Base-by-base conservation (phyloP, 2,113 vertebrate species). In the Limnothrissa miodon region DNA sequence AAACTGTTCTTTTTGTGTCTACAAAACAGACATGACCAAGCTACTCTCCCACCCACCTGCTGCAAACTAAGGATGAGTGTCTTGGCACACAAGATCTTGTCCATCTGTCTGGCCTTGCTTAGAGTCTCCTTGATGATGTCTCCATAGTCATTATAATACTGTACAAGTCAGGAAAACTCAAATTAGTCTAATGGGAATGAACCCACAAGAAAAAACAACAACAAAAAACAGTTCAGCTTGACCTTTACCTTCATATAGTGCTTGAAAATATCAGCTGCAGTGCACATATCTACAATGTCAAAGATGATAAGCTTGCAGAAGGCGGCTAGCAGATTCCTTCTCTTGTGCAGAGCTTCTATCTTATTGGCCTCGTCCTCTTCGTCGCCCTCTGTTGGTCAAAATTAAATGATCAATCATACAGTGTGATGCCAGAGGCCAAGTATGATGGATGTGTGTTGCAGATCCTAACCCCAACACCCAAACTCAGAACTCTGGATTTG, bases 291-390 rank as follows among this genome's bases (percentile, higher is more conserved):
- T 45, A 99, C 98, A 70, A 99, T 99, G 89, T 99, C 98, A 78
- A 97, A 99, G 90, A 99, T 99, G 80, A 99, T 99, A 89, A 99
- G 96, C 91, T 99, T 99, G 93, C 98, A 97, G 89, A 99, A 99
- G 83, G 98, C 97, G 53, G 98, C 98, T 78, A 99, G 91, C 81
- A 99, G 96, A 87, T 99, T 99, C 88, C 98, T 97, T 90, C 98
- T 97, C 92, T 99, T 99, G 91, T 99, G 98, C 66, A 99, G 96
- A 85, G 98, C 98, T 91, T 99, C 98, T n/a, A 99, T 99, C 95
- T 99, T 99, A 93, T 99, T 99, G 87, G 98, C 98, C 94, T 99
- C 98, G 85, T 99, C 98, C 91, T 99, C 98, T 92, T 99, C 98
- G 88, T 99, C 98, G 86, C 98, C 98, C 91, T 99, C 98, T 99